Evolutionary conservation across 2,797 vertebrate genomes (phyloP), one percentile per base, ranked within the genome.

Genomic region (Eulemur rubriventer): DNA sequence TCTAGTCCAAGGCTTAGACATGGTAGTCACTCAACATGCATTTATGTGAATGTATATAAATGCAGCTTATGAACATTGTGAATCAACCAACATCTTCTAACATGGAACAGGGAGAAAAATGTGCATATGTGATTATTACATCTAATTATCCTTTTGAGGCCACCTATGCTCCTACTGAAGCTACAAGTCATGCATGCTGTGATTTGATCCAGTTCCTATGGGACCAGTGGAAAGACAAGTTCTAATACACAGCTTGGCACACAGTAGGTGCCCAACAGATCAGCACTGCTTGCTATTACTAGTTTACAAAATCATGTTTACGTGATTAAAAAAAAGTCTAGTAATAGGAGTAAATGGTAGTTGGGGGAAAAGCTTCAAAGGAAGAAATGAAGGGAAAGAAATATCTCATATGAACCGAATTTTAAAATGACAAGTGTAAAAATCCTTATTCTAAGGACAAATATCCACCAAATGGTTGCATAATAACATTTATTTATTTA

Each of bases 351-450:
- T 61, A 82, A 93, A 63, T 17, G 13, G 17, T 65, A 61, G 16
- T 41, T 70, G 57, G 3, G 4, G 6, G 2, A 7, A 0, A 55
- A 46, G 57, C 13, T 73, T 92, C 75, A 69, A 83, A 80, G 33
- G 33, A 55, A 61, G 13, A 87, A 92, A 90, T 55, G 7, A 95
- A 2, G 6, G 7, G 24, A 28, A 65, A 67, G 20, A 50, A 82
- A 82, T 67, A 50, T 52, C 35, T 7, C 13, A 14, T 11, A n/a
- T 16, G 0, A 20, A 75, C 59, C 67, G 55, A 81, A 88, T 95
- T 94, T 95, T 48, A 59, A 95, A 83, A n/a, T 84, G 38, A 50
- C 2, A 80, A 95, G 46, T 78, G 9, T 28, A 87, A 93, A 96
- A 80, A 81, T 61, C 11, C 9, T 82, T 65, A 59, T 61, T 59